Evolutionary conservation across 2,113 vertebrate species (phyloP).

Genomic region (Barbus barbus): DNA sequence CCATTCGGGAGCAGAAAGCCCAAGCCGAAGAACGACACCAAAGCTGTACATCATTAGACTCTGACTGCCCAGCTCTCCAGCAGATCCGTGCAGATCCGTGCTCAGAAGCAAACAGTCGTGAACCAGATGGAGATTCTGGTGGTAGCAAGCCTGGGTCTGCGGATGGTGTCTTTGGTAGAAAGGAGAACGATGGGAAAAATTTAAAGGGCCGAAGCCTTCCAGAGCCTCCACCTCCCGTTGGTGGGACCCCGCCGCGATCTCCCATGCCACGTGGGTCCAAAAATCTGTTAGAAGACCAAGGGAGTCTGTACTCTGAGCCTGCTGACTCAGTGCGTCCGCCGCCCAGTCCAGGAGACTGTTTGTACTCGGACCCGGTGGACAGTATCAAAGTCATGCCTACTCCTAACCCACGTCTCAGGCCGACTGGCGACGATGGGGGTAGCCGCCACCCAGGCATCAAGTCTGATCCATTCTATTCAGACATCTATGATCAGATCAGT

Average conservation of each 20-base stretch:
- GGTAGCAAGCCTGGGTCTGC: slow-evolving; percentile 76
- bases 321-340: slow-evolving; percentile 82
- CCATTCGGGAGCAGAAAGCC: slow-evolving; percentile 88
- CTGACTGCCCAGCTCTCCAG: slow-evolving; percentile 64
- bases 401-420: slow-evolving; percentile 63
- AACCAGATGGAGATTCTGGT: slow-evolving; percentile 73
- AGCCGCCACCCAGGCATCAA: slow-evolving; percentile 41
- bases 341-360: slow-evolving; percentile 66
- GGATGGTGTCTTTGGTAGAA: slow-evolving; percentile 73
- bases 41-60: slow-evolving; percentile 71
- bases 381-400: slow-evolving; percentile 69
- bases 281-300: slow-evolving; percentile 56
- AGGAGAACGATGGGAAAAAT: slow-evolving; percentile 63
- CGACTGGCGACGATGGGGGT: slow-evolving; percentile 64
- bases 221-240: slow-evolving; percentile 72
- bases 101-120: slow-evolving; percentile 66
- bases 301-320: slow-evolving; percentile 86
- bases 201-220: slow-evolving; percentile 79
- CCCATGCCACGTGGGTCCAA: slow-evolving; percentile 62
- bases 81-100: slow-evolving; percentile 69
- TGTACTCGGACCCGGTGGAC: slow-evolving; percentile 92
- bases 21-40: slow-evolving; percentile 77
- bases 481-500: slow-evolving; percentile 76
- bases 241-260: slow-evolving; percentile 63
- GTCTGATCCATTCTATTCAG: slow-evolving; percentile 66